Evolutionary conservation across 2,113 vertebrate species (phyloP).

Genomic region (Pituophis catenifer): DNA sequence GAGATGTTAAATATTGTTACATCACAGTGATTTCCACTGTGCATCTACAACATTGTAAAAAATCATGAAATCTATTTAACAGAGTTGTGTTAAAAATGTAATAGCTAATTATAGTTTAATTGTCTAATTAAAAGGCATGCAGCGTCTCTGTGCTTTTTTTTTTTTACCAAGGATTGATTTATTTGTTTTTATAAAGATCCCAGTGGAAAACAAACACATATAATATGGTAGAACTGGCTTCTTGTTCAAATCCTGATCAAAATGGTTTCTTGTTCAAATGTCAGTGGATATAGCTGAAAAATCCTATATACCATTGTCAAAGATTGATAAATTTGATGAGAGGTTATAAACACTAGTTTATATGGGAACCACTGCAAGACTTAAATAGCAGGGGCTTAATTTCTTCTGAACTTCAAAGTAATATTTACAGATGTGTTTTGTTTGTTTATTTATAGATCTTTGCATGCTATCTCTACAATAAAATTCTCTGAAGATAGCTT

Average conservation of each 20-base stretch:
- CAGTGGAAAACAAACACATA: neutral
- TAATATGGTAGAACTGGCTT: rapidly evolving
- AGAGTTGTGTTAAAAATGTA: conserved; percentile 16
- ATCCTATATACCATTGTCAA: neutral
- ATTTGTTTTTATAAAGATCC: neutral
- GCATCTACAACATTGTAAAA: neutral
- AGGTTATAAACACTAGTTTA: neutral
- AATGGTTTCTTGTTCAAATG: neutral
- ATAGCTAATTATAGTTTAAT: conserved; percentile 24
- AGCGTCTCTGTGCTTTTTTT: conserved; percentile 35
- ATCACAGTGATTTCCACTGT: neutral
- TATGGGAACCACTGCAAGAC: neutral
- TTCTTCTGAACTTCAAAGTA: neutral
- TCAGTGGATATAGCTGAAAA: neutral
- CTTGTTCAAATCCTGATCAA: neutral
- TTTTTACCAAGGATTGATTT: conserved; percentile 16
- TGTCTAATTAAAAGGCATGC: conserved; percentile 29
- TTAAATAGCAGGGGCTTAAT: neutral
- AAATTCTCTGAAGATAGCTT: neutral
- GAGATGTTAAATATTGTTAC: neutral
- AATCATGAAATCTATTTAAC: conserved; percentile 32
- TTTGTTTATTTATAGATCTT: neutral
- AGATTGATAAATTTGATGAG: neutral
- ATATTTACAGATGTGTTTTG: neutral
- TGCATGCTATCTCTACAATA: neutral